These are phyloP conservation scores for Lymantria dispar DNA, from an alignment of 2,888 invertebrate genomes.

Conservation along the genomic window DNA sequence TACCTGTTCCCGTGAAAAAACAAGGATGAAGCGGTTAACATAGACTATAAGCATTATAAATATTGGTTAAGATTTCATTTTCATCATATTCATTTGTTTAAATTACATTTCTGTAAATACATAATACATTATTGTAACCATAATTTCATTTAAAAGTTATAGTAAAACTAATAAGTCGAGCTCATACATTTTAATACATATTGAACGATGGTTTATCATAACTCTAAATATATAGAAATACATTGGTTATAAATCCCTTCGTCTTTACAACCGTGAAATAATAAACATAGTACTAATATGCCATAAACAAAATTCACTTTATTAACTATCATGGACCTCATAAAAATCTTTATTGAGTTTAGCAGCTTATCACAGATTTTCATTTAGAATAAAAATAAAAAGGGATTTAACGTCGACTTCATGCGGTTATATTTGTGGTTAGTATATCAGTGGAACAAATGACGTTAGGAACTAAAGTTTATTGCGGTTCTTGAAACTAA, in stretches of 20 bases:
- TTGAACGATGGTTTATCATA: neutral
- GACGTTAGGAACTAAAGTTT: constrained; percentile 34
- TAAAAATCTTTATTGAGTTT: constrained; percentile 22
- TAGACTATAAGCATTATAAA: too few relatives aligned
- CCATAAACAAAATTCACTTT: constrained; percentile 5
- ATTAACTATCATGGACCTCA: neutral
- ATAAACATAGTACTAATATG: neutral
- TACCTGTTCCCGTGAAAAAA: too few relatives aligned
- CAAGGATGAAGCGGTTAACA: too few relatives aligned
- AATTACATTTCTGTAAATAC: too few relatives aligned
- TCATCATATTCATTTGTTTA: too few relatives aligned
- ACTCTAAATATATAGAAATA: neutral
- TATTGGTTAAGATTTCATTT: too few relatives aligned
- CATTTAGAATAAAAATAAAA: constrained; percentile 32
- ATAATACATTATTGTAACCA: too few relatives aligned
- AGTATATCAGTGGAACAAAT: constrained; percentile 3
- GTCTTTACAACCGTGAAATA: neutral
- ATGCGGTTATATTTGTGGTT: constrained; percentile 19
- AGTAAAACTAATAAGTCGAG: neutral
- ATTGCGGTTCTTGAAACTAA: constrained; percentile 19
- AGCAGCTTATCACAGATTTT: constrained; percentile 30
- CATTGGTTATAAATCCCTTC: neutral
- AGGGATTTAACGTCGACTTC: constrained; percentile 30
- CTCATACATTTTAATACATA: neutral
- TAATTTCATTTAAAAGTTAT: too few relatives aligned